These are phyloP conservation scores for Pipistrellus pygmaeus DNA, from an alignment of 2,797 vertebrate species.

Conservation along the genomic window DNA sequence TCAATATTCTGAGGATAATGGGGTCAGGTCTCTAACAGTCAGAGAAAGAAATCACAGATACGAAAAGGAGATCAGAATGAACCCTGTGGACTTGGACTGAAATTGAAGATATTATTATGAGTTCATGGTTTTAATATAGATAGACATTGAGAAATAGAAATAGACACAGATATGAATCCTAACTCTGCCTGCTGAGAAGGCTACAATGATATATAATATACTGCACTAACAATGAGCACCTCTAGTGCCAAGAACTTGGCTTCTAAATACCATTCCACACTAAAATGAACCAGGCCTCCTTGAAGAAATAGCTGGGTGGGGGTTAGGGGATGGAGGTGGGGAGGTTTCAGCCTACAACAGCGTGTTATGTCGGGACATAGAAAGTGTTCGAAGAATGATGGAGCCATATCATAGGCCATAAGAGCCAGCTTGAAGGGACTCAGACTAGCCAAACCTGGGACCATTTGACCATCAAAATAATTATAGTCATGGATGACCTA, in stretches of 20 bases:
- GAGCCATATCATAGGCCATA: not conserved
- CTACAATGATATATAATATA: no score
- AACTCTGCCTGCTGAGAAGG: not conserved
- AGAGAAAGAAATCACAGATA: not conserved
- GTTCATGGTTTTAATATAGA: not conserved
- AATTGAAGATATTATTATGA: not conserved
- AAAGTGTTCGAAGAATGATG: not conserved
- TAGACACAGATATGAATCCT: not conserved
- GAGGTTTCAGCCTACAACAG: not conserved
- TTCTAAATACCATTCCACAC: not conserved
- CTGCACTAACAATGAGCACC: not conserved
- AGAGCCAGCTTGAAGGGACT: not conserved
- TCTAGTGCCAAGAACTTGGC: not conserved
- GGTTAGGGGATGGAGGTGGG: not conserved
- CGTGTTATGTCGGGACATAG: not conserved
- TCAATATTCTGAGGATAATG: not conserved
- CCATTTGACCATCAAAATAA: not conserved
- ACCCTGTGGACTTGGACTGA: not conserved
- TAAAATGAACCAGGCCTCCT: not conserved
- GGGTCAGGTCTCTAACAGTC: not conserved
- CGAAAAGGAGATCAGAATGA: not conserved
- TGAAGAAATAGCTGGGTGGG: slow-evolving; percentile 1
- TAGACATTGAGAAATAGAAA: not conserved
- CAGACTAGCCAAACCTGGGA: not conserved
- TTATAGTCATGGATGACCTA: not conserved